Percentiles rank a stretch among this genome's conserved stretches.
Evolutionary conservation across 1,140 invertebrate species (phyloP).

Genomic region (Drosophila equinoxialis): DNA sequence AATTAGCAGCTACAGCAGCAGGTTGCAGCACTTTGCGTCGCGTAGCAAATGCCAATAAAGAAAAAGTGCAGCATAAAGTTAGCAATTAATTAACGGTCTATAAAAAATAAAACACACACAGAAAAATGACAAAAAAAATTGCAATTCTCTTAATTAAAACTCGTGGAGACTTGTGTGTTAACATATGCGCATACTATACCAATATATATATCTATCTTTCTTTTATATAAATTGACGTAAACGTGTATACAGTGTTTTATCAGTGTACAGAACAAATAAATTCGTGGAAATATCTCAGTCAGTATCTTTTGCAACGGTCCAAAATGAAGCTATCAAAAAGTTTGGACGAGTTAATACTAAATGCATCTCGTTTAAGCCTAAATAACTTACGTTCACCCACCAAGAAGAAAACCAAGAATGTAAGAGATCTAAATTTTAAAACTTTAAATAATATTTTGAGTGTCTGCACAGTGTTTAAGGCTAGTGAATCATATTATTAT

Average conservation of each 20-base stretch:
- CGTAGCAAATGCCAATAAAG: constrained; percentile 3
- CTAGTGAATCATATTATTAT: too few species aligned
- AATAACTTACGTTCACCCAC: constrained; percentile 76
- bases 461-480: too few species aligned
- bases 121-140: constrained; percentile 3
- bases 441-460: neutral
- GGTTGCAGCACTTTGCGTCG: constrained; percentile 29
- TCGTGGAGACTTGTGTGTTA: constrained; percentile 22
- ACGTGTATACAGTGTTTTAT: constrained; percentile 6
- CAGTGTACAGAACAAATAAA: constrained; percentile 10
- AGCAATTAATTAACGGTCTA: constrained; percentile 29
- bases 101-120: constrained; percentile 8
- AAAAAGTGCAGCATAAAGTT: constrained; percentile 27
- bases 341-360: constrained; percentile 78
- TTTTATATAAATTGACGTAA: constrained; percentile 10
- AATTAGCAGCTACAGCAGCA: constrained; percentile 3
- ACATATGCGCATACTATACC: constrained; percentile 9
- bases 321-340: constrained; percentile 82
- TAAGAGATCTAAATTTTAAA: constrained; percentile 57
- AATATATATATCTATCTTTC: neutral
- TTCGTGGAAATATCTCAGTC: neutral
- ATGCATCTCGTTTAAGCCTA: constrained; percentile 75
- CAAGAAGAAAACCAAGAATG: constrained; percentile 78
- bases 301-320: constrained; percentile 3
- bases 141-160: constrained; percentile 50